Evolutionary conservation across 1,140 invertebrate genomes (phyloP), one percentile per base, ranked within the genome.

Genomic region (Homarus americanus): DNA sequence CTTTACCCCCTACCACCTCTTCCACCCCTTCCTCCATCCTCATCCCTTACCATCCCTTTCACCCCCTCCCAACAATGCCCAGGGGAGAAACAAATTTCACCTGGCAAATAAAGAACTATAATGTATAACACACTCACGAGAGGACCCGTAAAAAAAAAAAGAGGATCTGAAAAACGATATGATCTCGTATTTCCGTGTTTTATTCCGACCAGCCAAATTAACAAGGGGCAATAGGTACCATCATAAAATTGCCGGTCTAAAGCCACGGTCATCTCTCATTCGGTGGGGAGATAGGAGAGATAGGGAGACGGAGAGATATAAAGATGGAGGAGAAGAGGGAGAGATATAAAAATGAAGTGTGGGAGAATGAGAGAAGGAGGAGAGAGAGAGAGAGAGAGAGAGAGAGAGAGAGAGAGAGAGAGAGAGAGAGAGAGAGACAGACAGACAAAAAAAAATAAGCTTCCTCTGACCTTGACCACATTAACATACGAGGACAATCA

Each of bases 161-260:
- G 15, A 12, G 12, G 63, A n/a, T n/a, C n/a, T 28, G n/a, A 69
- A 66, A 66, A 69, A 69, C 63, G n/a, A 69, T 69, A 69, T 69
- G 32, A 69, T 32, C 63, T 69, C 63, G 28, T 1, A n/a, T 69
- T 69, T 69, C 63, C 63, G 63, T 69, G 63, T 69, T 69, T 69
- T 69, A 69, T 32, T 28, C 63, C n/a, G 1, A 12, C n/a, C 24
- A 20, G n/a, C 63, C 63, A 69, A 69, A 69, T 69, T 69, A 69
- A 69, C 63, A 69, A 5, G n/a, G n/a, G 32, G 24, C 63, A 69
- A 69, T 69, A 69, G 63, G 4, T 28, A 20, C n/a, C n/a, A 4
- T 69, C 63, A 69, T 69, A 69, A 69, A 69, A 69, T 0, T 69
- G 63, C 28, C 32, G 44, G 5, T 49, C 44, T 15, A 49, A 49